Percentiles rank a stretch among this genome's conserved stretches.
These are phyloP conservation scores for Trichogramma pretiosum DNA, from an alignment of 1,140 invertebrate genomes.

Conservation along the genomic window DNA sequence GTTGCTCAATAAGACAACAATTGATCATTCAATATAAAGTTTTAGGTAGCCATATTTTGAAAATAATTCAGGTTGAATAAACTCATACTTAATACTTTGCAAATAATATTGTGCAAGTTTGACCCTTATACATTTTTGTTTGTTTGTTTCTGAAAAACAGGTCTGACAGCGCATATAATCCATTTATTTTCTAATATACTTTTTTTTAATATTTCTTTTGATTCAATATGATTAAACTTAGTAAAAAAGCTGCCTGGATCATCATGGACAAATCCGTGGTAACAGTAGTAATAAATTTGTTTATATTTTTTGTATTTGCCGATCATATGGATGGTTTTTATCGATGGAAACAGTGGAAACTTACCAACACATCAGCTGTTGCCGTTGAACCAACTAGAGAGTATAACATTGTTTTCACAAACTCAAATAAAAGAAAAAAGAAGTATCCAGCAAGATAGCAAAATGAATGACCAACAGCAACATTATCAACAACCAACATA, in stretches of 20 bases:
- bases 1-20: conserved; percentile 8
- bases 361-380: conserved; percentile 20
- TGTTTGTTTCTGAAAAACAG: conserved; percentile 46
- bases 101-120: conserved; percentile 26
- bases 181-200: conserved; percentile 47
- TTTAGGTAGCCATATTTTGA: too few species aligned
- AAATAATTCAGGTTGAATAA: too few species aligned
- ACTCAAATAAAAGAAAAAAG: conserved; percentile 9
- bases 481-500: too few species aligned
- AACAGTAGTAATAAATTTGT: conserved; percentile 46
- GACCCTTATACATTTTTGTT: conserved; percentile 38
- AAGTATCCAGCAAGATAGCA: conserved; percentile 18
- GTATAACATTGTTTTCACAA: conserved; percentile 5
- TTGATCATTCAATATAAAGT: conserved; percentile 9
- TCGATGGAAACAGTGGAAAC: conserved; percentile 36
- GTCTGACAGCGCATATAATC: conserved; percentile 40
- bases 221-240: conserved; percentile 18
- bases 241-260: conserved; percentile 24
- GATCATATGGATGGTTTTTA: conserved; percentile 34
- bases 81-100: too few species aligned
- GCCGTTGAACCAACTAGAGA: conserved; percentile 12
- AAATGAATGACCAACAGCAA: conserved; percentile 37
- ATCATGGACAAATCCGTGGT: conserved; percentile 27
- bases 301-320: conserved; percentile 50
- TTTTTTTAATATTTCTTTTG: conserved; percentile 35